Percentiles rank a stretch among this genome's conserved stretches.
phyloP scores from a whole-genome alignment of 2,888 invertebrate species.

The Sycophila texana region DNA sequence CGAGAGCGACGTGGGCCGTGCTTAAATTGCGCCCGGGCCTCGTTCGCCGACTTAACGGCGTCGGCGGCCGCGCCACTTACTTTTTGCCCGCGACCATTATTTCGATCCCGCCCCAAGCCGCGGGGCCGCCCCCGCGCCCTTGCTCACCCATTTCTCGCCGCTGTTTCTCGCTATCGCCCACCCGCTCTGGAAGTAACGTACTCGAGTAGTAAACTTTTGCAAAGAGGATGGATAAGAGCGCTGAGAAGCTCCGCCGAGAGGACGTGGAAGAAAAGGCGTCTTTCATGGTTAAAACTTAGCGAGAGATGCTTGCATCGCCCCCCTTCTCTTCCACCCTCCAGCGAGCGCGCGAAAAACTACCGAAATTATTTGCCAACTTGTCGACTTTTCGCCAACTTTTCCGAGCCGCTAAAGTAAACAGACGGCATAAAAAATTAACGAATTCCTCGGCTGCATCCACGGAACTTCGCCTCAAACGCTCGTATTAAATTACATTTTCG shows the following conservation, averaged over 20 bases:
- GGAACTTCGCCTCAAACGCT: too few species aligned
- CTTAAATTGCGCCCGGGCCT: slow-evolving; percentile 60
- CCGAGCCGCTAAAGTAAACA: slow-evolving; percentile 23
- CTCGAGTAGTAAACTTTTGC: slow-evolving; percentile 54
- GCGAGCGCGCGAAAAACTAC: slow-evolving; percentile 42
- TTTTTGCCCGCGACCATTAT: slow-evolving; percentile 31
- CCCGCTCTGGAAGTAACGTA: slow-evolving; percentile 21
- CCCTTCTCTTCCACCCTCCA: background rate
- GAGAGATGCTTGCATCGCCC: slow-evolving; percentile 31
- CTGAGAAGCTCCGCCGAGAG: slow-evolving; percentile 24
- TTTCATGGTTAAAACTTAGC: slow-evolving; percentile 57
- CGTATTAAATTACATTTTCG: too few species aligned
- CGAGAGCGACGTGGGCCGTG: slow-evolving; percentile 56
- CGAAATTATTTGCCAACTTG: slow-evolving; percentile 54
- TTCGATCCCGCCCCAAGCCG: slow-evolving; percentile 28
- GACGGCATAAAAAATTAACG: slow-evolving; percentile 29
- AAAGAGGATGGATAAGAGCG: slow-evolving; percentile 56
- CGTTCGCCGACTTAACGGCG: too few species aligned
- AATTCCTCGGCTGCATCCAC: background rate
- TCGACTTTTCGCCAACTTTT: slow-evolving; percentile 22
- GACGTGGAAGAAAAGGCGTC: slow-evolving; percentile 51
- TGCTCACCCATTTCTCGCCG: background rate
- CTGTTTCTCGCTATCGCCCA: slow-evolving; percentile 19
- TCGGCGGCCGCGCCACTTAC: too few species aligned
- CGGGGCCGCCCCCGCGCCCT: background rate